Percentiles rank a stretch among this genome's conserved stretches.
Conservation (phyloP, 2,797 vertebrate species). For the Cyclopterus lumpus region DNA sequence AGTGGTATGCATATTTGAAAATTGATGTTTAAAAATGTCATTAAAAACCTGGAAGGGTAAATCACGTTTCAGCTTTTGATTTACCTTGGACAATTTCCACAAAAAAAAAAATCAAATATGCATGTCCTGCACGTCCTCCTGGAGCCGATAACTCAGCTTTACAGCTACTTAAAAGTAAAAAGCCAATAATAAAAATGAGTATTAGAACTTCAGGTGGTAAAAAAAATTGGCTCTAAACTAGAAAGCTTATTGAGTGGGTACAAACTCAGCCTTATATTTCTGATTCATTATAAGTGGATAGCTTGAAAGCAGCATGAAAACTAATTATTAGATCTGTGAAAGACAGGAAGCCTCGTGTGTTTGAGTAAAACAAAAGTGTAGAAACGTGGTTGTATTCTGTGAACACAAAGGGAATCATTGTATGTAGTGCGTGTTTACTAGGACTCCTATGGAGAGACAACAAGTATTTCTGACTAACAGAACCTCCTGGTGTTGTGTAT, state of each 20-base stretch:
- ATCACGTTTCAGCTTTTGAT: slow-evolving; percentile 50
- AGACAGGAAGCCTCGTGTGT: background rate
- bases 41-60: slow-evolving; percentile 44
- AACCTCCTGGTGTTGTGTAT: slow-evolving; percentile 36
- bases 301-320: slow-evolving; percentile 14
- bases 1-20: slow-evolving; percentile 18
- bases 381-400: slow-evolving; percentile 4
- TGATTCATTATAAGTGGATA: slow-evolving; percentile 6
- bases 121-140: slow-evolving; percentile 44
- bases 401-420: slow-evolving; percentile 2
- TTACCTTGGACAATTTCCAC: slow-evolving; percentile 50
- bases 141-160: slow-evolving; percentile 49
- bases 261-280: slow-evolving; percentile 36
- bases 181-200: slow-evolving; percentile 55
- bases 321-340: background rate
- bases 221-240: slow-evolving; percentile 39
- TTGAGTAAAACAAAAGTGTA: background rate
- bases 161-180: slow-evolving; percentile 51
- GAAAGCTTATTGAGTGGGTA: slow-evolving; percentile 33
- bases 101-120: slow-evolving; percentile 49
- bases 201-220: slow-evolving; percentile 42
- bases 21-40: slow-evolving; percentile 40
- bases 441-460: slow-evolving; percentile 9
- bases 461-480: slow-evolving; percentile 11
- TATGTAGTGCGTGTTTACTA: slow-evolving; percentile 11